Evolutionary conservation across 1,140 invertebrate genomes (phyloP), one percentile per base, ranked within the genome.

Genomic region (Drosophila sturtevanti): DNA sequence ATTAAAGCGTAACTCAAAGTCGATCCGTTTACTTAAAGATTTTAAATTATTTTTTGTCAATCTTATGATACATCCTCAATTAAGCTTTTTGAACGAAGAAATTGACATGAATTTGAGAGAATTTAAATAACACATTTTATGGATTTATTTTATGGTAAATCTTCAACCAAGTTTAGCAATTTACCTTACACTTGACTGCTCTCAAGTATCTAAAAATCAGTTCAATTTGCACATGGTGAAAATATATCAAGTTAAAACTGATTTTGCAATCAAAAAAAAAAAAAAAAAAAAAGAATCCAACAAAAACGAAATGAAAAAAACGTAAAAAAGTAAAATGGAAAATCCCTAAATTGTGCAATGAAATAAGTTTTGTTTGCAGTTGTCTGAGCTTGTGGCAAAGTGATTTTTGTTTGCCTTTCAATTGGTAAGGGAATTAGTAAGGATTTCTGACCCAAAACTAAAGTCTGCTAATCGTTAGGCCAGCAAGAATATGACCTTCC

Each of bases 331-430:
- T 27, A 60, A 38, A 68, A 51, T 69, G 52, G 62, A 31, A 63
- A 54, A 68, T 54, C 48, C 37, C 11, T 9, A 48, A 82, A 68
- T 64, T 81, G 79, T 52, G 70, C 79, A 74, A 12, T 81, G 79
- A 78, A 71, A 16, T 37, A 4, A 4, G 34, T 7, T 10, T 35
- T 71, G 63, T 62, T 65, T 18, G 11, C 34, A 1, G 60, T 59
- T 65, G 38, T 73, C 69, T 38, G 61, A 64, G 27, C 41, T 41
- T 35, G 54, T 14, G 54, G 54, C 54, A 55, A 48, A 67, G 54
- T 56, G 63, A 34, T 52, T 63, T 35, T 73, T 75, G 72, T 76
- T 63, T 75, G 41, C 71, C 1, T 56, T 61, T 56, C 62, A 65
- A 65, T 74, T 44, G 31, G 34, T 27, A 7, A 64, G 63, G 21